Evolutionary conservation across 1,140 invertebrate species (phyloP).

Genomic region (Oreohelix idahoensis): DNA sequence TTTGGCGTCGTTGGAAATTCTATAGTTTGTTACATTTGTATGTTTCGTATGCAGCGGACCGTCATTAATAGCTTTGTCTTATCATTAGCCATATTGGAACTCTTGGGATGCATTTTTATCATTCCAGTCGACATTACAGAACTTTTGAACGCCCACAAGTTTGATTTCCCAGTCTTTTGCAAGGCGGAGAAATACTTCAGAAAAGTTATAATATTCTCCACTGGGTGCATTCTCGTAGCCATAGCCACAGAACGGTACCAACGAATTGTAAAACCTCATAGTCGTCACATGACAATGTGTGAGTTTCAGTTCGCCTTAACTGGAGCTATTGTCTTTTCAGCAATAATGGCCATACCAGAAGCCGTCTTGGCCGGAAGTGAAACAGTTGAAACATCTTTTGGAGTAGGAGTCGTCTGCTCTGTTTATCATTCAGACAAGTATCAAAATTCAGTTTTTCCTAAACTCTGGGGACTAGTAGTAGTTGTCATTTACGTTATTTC

Average conservation of each 20-base stretch:
- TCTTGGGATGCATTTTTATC: conserved; percentile 47
- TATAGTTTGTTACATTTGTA: conserved; percentile 51
- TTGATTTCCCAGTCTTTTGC: conserved; percentile 43
- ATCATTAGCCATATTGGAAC: conserved; percentile 47
- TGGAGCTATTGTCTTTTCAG: conserved; percentile 38
- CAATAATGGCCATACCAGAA: conserved; percentile 47
- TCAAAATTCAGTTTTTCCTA: conserved; percentile 11
- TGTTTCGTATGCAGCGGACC: conserved; percentile 32
- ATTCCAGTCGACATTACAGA: conserved; percentile 54
- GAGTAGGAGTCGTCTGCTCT: conserved; percentile 30
- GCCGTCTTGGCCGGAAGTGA: conserved; percentile 39
- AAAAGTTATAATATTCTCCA: conserved; percentile 41
- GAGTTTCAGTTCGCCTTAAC: conserved; percentile 41
- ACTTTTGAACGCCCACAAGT: conserved; percentile 36
- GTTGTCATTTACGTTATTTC: conserved; percentile 35
- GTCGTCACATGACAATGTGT: conserved; percentile 41
- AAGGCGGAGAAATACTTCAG: conserved; percentile 48
- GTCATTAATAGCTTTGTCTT: conserved; percentile 51
- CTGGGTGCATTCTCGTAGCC: conserved; percentile 49
- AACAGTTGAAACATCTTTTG: neutral
- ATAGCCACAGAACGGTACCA: conserved; percentile 53
- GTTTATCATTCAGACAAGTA: conserved; percentile 25
- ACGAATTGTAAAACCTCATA: conserved; percentile 47
- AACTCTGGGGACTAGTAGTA: conserved; percentile 15
- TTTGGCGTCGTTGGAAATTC: conserved; percentile 51